These are phyloP conservation scores for Paradoxurus hermaphroditus DNA, from an alignment of 2,113 vertebrate genomes.

Conservation along the genomic window DNA sequence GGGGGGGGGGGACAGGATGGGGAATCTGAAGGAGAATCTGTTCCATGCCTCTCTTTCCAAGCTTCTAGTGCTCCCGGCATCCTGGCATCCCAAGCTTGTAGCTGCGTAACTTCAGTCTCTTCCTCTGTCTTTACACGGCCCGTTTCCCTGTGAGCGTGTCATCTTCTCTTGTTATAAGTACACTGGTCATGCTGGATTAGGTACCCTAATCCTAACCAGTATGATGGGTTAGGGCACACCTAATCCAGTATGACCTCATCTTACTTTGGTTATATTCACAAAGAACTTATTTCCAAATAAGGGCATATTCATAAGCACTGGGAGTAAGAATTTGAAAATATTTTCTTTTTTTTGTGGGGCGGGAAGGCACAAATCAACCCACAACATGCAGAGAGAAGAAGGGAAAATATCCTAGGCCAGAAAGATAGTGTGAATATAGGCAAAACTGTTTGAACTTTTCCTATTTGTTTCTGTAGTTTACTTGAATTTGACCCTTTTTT, in stretches of 20 bases:
- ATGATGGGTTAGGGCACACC: neutral
- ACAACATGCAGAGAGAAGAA: neutral
- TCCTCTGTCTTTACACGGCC: neutral
- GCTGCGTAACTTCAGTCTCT: neutral
- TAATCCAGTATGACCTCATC: neutral
- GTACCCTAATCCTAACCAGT: neutral
- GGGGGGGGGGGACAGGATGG: too few relatives aligned
- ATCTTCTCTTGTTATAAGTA: neutral
- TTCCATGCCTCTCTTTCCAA: neutral
- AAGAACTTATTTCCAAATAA: neutral
- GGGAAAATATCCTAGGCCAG: neutral
- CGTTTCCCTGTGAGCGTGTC: neutral
- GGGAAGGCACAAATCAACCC: neutral
- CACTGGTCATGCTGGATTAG: neutral
- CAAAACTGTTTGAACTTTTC: neutral
- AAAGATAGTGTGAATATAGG: neutral
- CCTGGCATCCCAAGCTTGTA: neutral
- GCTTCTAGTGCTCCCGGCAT: neutral
- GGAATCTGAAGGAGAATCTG: neutral
- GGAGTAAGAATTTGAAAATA: neutral
- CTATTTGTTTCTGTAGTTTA: neutral
- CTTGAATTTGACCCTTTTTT: neutral
- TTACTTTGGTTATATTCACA: neutral
- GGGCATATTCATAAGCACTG: neutral
- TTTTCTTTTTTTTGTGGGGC: neutral